Conservation (phyloP, 2,113 vertebrate species). For the Taurulus bubalis region DNA sequence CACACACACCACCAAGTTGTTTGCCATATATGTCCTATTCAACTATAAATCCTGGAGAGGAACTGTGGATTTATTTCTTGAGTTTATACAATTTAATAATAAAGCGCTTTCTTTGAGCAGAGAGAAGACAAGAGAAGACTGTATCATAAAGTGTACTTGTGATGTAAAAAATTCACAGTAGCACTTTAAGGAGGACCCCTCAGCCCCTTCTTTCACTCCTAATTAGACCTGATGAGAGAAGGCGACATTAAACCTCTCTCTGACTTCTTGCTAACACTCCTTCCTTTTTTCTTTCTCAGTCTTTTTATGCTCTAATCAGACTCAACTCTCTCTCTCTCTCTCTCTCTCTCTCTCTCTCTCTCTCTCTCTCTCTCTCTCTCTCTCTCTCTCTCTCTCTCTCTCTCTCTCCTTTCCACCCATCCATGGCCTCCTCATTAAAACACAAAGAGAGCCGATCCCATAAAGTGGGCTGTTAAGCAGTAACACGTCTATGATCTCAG, state of each 20-base stretch:
- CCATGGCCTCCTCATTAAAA: slow-evolving; percentile 71
- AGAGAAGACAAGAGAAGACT: not conserved
- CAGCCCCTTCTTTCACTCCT: slow-evolving; percentile 47
- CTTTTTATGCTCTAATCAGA: slow-evolving; percentile 54
- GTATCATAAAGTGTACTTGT: slow-evolving; percentile 25
- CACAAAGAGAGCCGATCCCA: slow-evolving; percentile 61
- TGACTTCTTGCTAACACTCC: slow-evolving; percentile 32
- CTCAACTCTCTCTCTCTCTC: not conserved
- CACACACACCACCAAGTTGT: slow-evolving; percentile 6
- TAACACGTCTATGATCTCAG: slow-evolving; percentile 66
- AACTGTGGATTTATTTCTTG: slow-evolving; percentile 38
- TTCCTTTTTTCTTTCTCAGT: slow-evolving; percentile 39
- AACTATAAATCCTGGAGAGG: slow-evolving; percentile 26
- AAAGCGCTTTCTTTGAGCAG: not conserved
- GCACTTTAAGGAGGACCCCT: slow-evolving; percentile 43
- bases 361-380: not conserved
- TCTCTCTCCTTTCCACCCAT: slow-evolving; percentile 36
- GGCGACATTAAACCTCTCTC: slow-evolving; percentile 44
- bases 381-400: not conserved
- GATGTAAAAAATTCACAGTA: slow-evolving; percentile 49
- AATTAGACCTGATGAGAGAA: slow-evolving; percentile 68
- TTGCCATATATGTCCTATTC: slow-evolving; percentile 19
- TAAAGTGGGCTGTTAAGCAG: slow-evolving; percentile 67
- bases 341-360: slow-evolving; percentile 1
- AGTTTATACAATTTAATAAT: slow-evolving; percentile 32